A percentile compares a stretch with the other conserved stretches of the same genome.
These are phyloP conservation scores for Macroramphosus scolopax DNA, from an alignment of 2,797 vertebrate species.

Conservation along the genomic window DNA sequence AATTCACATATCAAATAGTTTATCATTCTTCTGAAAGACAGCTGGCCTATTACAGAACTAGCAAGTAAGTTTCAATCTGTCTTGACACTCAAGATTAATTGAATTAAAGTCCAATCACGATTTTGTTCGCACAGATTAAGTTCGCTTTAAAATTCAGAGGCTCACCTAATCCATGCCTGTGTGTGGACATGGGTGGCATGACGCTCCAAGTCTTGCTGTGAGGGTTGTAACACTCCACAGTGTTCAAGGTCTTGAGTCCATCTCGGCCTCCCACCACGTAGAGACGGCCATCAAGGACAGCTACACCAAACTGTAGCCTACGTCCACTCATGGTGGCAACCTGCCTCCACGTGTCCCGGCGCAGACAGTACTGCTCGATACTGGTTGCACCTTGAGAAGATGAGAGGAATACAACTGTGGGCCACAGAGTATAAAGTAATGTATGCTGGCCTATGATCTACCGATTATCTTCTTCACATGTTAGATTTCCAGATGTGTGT, in stretches of 20 bases:
- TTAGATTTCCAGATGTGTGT: too few relatives aligned
- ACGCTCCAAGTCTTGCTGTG: constrained; percentile 90
- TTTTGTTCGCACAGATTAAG: too few relatives aligned
- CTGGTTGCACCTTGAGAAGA: too few relatives aligned
- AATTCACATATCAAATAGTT: constrained; percentile 4
- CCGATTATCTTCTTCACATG: too few relatives aligned
- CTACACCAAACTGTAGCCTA: constrained; percentile 93
- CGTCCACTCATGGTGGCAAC: constrained; percentile 91
- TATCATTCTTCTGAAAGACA: neutral
- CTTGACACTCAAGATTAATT: too few relatives aligned
- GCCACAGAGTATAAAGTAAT: too few relatives aligned
- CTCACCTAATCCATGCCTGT: constrained; percentile 93
- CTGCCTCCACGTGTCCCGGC: constrained; percentile 93
- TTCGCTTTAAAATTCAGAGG: too few relatives aligned
- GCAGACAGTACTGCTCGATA: constrained; percentile 95
- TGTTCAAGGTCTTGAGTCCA: constrained; percentile 95
- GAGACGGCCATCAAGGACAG: constrained; percentile 94
- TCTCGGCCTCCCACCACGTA: constrained; percentile 96
- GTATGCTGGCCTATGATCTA: constrained; percentile 83
- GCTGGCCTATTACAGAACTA: neutral
- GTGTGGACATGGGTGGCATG: constrained; percentile 98
- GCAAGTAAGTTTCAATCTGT: neutral
- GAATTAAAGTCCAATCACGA: neutral
- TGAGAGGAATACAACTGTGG: too few relatives aligned
- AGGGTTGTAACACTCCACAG: constrained; percentile 95